These are phyloP conservation scores for Cichlasoma orientale DNA, from an alignment of 2,797 vertebrate genomes.

Conservation along the genomic window DNA sequence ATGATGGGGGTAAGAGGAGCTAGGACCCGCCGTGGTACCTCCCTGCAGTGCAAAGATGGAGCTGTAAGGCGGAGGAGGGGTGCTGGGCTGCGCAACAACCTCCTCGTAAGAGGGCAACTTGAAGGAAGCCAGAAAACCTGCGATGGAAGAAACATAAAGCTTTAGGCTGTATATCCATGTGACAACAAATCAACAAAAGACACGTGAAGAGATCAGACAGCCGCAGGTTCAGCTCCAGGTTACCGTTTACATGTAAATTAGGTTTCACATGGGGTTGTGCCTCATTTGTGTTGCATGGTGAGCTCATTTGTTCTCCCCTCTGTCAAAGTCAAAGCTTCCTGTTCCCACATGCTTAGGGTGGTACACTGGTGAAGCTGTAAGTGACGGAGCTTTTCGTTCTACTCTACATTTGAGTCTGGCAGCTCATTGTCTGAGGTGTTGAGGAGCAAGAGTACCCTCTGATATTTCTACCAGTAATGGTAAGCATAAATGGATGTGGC, in stretches of 20 bases:
- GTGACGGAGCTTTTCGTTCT: neutral
- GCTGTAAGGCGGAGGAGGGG: constrained; percentile 90
- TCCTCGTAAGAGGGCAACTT: constrained; percentile 94
- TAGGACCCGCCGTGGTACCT: constrained; percentile 59
- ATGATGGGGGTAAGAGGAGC: constrained; percentile 63
- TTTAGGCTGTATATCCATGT: neutral
- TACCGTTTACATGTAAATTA: neutral
- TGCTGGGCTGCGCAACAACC: constrained; percentile 85
- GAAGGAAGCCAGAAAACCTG: constrained; percentile 89
- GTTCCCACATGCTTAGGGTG: neutral
- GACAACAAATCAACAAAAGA: too few relatives aligned
- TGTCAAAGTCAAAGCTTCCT: neutral
- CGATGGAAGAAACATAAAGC: neutral
- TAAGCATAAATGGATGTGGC: too few relatives aligned
- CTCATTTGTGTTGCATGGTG: neutral
- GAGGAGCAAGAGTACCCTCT: too few relatives aligned
- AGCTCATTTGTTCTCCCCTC: neutral
- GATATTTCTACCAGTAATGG: too few relatives aligned
- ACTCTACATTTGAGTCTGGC: too few relatives aligned
- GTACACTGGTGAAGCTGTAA: neutral
- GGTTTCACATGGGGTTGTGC: neutral
- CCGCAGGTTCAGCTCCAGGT: neutral
- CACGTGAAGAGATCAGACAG: too few relatives aligned
- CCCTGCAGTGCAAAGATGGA: constrained; percentile 80
- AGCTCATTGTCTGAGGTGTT: too few relatives aligned